Evolutionary conservation across 1,140 invertebrate genomes (phyloP).

Genomic region (Zelostemma sp.): DNA sequence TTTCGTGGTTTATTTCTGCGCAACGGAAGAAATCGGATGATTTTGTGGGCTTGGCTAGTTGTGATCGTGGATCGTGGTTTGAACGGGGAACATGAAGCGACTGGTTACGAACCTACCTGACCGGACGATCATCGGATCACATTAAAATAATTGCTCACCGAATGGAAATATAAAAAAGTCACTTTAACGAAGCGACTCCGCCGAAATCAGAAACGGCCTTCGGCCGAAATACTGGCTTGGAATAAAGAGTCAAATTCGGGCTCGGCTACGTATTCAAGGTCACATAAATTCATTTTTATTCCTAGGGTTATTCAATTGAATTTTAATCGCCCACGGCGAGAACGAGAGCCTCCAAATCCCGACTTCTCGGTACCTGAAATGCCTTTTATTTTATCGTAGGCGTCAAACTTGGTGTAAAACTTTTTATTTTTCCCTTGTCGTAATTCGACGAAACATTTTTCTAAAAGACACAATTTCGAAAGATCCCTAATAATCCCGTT

Average conservation of each 20-base stretch:
- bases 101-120: constrained; percentile 7
- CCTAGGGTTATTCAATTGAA: constrained; percentile 42
- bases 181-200: constrained; percentile 30
- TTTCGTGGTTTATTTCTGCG: too few species aligned
- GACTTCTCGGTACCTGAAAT: too few species aligned
- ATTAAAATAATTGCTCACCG: constrained; percentile 49
- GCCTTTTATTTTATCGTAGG: too few species aligned
- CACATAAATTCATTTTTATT: constrained; percentile 26
- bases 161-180: constrained; percentile 41
- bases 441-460: too few species aligned
- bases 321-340: constrained; percentile 23
- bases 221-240: constrained; percentile 17
- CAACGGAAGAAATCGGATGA: too few species aligned
- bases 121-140: constrained; percentile 33
- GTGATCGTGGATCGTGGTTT: too few species aligned
- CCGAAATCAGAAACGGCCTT: constrained; percentile 12
- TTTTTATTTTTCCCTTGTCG: too few species aligned
- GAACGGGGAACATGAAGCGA: too few species aligned
- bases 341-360: not conserved
- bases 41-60: too few species aligned
- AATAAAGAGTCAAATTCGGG: constrained; percentile 39
- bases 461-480: too few species aligned
- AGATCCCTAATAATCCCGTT: too few species aligned
- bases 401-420: too few species aligned
- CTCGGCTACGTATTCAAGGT: constrained; percentile 32